These are phyloP conservation scores for Drosophila anomalata DNA, from an alignment of 2,888 invertebrate species.

Conservation along the genomic window DNA sequence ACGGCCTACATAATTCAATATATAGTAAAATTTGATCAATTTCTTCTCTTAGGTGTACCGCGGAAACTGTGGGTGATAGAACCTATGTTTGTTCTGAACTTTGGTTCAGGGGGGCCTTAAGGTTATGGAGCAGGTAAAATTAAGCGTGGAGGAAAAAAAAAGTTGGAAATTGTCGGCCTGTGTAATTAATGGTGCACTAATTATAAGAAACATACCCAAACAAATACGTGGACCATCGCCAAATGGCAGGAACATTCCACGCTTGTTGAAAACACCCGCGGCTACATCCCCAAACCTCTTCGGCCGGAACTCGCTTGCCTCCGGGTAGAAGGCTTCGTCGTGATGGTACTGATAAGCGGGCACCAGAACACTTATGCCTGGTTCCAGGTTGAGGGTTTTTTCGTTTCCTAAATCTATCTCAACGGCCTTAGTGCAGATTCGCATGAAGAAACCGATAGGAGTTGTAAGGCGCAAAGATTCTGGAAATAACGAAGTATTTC, in stretches of 20 bases:
- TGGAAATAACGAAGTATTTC: constrained; percentile 22
- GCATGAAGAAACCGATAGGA: constrained; percentile 60
- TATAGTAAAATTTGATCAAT: no score
- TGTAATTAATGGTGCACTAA: no score
- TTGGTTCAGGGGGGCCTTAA: no score
- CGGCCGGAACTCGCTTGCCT: constrained; percentile 70
- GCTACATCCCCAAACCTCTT: constrained; percentile 77
- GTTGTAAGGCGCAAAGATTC: constrained; percentile 78
- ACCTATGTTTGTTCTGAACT: no score
- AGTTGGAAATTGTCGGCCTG: no score
- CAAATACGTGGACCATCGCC: constrained; percentile 82
- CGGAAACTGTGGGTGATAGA: no score
- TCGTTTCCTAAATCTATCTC: constrained; percentile 60
- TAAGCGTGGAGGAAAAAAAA: no score
- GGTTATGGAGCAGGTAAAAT: no score
- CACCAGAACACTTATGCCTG: constrained; percentile 71
- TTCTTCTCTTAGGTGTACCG: no score
- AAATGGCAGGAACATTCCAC: constrained; percentile 78
- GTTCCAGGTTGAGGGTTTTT: constrained; percentile 60
- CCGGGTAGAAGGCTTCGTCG: constrained; percentile 63
- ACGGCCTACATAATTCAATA: no score
- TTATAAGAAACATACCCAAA: constrained; percentile 66
- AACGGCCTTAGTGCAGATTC: constrained; percentile 65
- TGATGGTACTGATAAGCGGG: constrained; percentile 79
- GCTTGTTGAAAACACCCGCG: constrained; percentile 62